These are phyloP conservation scores for Theristicus caerulescens DNA, from an alignment of 2,113 vertebrate genomes.

Conservation along the genomic window DNA sequence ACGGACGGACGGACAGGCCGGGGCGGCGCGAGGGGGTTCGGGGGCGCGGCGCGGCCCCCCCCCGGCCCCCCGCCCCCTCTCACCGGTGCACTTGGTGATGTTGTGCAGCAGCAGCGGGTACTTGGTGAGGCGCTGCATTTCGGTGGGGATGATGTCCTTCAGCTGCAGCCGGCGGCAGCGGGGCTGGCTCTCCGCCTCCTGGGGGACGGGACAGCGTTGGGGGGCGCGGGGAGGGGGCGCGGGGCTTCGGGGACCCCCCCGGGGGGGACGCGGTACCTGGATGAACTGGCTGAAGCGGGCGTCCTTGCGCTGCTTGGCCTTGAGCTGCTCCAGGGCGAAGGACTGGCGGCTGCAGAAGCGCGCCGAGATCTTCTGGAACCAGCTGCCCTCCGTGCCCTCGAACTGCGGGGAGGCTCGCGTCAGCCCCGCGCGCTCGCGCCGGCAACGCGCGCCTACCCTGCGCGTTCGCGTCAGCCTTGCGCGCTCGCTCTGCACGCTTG, in stretches of 20 bases:
- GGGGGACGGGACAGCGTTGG: background rate
- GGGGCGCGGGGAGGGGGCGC: too few relatives aligned
- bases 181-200: conserved; percentile 90
- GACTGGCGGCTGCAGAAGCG: conserved; percentile 92
- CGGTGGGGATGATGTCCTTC: conserved; percentile 92
- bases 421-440: too few relatives aligned
- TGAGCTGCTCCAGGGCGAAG: conserved; percentile 87
- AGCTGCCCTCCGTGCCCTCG: conserved; percentile 82
- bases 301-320: conserved; percentile 85
- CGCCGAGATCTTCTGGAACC: conserved; percentile 91
- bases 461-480: too few relatives aligned
- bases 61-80: background rate
- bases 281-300: conserved; percentile 86
- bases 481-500: too few relatives aligned
- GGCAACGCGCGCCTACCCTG: too few relatives aligned
- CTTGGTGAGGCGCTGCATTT: conserved; percentile 93
- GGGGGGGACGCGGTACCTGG: conserved; percentile 54
- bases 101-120: conserved; percentile 89
- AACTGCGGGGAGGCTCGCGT: conserved; percentile 71
- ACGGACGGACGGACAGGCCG: background rate
- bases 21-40: too few relatives aligned
- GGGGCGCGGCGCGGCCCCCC: too few relatives aligned
- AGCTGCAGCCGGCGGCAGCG: conserved; percentile 89
- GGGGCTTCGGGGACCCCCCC: too few relatives aligned
- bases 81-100: conserved; percentile 82